phyloP scores from a whole-genome alignment of 2,888 invertebrate species.

The Apantesis nais region DNA sequence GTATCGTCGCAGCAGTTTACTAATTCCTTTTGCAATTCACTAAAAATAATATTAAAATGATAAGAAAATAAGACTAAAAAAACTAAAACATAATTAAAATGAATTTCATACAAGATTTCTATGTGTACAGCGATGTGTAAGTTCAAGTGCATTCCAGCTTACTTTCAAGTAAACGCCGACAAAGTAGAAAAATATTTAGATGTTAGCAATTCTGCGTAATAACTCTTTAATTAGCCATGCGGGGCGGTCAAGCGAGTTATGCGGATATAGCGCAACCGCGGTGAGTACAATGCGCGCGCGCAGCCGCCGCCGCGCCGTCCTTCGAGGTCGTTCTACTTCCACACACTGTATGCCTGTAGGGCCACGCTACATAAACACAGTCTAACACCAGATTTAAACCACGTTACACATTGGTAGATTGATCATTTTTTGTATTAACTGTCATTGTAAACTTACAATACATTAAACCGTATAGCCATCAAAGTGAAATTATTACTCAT shows the following conservation, averaged over 20 bases:
- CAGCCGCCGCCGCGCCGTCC: conserved; percentile 52
- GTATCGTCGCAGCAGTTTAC: not conserved
- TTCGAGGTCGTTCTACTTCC: conserved; percentile 76
- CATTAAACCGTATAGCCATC: conserved; percentile 2
- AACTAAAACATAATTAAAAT: too few species aligned
- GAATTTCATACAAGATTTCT: too few species aligned
- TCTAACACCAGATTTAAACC: conserved; percentile 4
- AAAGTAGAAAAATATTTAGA: conserved; percentile 39
- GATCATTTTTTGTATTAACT: conserved; percentile 6
- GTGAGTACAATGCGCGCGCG: conserved; percentile 55
- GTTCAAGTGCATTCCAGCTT: not conserved
- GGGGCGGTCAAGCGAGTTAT: conserved; percentile 66
- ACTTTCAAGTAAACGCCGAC: conserved; percentile 18
- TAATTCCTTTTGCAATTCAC: too few species aligned
- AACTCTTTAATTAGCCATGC: conserved; percentile 54
- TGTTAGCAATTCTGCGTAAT: conserved; percentile 44
- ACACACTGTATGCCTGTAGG: conserved; percentile 32
- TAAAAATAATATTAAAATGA: too few species aligned
- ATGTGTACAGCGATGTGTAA: too few species aligned
- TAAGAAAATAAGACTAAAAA: too few species aligned
- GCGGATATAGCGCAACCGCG: conserved; percentile 79
- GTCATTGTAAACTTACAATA: conserved; percentile 1
- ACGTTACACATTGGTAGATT: conserved; percentile 19
- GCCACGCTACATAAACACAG: conserved; percentile 4
- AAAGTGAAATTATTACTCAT: conserved; percentile 10